Base-by-base conservation (phyloP, 2,113 vertebrate genomes). In the Tangachromis dhanisi region DNA sequence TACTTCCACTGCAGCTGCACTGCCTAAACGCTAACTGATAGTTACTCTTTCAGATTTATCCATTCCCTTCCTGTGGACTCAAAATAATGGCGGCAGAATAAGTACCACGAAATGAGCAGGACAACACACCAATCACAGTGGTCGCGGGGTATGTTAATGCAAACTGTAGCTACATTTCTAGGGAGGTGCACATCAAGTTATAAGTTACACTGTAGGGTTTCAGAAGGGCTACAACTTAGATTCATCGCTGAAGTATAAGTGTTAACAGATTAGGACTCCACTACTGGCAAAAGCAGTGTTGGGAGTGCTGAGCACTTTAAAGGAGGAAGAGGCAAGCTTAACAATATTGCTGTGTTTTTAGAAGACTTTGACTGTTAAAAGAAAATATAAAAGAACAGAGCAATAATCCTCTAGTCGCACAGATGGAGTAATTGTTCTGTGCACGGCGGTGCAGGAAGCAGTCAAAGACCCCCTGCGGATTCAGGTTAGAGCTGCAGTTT, bases 401-500 rank as follows among this genome's bases (percentile, higher is more conserved):
- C 24, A 47, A 29, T 29, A 76, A 76, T 29, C 14, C 21, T 47
- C 4, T 76, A 45, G 42, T 76, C 0, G 3, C 38, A 29, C 42
- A 29, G 9, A 76, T 2, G 1, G 14, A 1, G 2, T 49, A 0
- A 17, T 12, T 31, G 1, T 76, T 45, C 40, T 17, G 21, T 14
- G 38, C 66, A 1, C 7, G 2, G 5, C 0, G 1, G 5, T 71
- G 8, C 38, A 45, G 21, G 2, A 17, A 45, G 68, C 13, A 73
- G 38, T 7, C 1, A 0, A 0, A 7, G 26, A 24, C 21, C 0
- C 38, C 8, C 3, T 26, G 66, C 13, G 24, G 66, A 26, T 76
- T 1, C 42, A 29, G 24, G 42, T 47, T 8, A 29, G 24, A 47
- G 1, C 3, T 49, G 42, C 71, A 31, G 16, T 4, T 76, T 47